Evolutionary conservation across 2,797 vertebrate species (phyloP).

Genomic region (Coluber constrictor): DNA sequence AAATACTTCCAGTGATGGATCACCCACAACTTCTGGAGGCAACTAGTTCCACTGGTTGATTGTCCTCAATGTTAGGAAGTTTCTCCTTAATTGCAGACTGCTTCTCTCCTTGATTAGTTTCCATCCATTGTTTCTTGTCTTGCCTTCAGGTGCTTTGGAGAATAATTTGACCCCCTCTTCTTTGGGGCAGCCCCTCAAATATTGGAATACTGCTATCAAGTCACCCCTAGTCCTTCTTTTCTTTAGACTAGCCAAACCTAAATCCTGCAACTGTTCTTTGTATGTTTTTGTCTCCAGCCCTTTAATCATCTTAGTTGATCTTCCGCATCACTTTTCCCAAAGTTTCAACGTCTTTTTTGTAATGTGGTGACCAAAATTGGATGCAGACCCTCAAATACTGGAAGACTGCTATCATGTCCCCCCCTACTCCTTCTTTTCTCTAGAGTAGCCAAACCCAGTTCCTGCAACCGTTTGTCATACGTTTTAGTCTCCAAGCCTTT

Average conservation of each 20-base stretch:
- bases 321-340: no score
- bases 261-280: no score
- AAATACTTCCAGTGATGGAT: background rate
- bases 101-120: background rate
- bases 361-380: no score
- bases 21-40: background rate
- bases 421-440: background rate
- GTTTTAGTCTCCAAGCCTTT: background rate
- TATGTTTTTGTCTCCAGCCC: no score
- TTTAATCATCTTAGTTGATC: no score
- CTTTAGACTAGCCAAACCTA: no score
- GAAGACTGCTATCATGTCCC: background rate
- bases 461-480: no score
- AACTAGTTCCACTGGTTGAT: background rate
- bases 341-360: no score
- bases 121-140: background rate
- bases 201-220: background rate
- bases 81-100: background rate
- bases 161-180: background rate
- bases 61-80: background rate
- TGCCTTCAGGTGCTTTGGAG: background rate
- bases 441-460: no score
- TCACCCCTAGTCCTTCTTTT: no score
- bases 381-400: background rate
- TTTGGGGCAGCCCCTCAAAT: background rate